Evolutionary conservation across 2,113 vertebrate species (phyloP), one percentile per base, ranked within the genome.

Genomic region (Tetrao urogallus): DNA sequence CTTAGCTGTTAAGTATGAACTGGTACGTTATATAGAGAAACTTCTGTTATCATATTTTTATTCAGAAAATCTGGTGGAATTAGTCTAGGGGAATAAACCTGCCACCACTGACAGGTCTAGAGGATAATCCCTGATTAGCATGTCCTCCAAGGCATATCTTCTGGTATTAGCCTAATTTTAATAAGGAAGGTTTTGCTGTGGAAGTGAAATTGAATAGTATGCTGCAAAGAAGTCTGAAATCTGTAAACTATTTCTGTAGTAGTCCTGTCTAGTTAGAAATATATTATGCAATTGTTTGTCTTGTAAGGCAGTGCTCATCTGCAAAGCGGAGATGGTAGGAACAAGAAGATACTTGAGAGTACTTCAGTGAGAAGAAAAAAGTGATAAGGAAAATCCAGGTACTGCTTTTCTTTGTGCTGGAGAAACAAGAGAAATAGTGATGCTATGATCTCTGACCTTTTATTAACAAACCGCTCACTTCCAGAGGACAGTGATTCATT

Each of bases 401-500:
- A 19, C 36, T 61, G 57, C 77, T 90, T 48, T 82, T 92, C 67
- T 89, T 72, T 82, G 65, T 93, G 63, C 66, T 86, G 58, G 61
- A 90, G 86, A 52, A 87, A 84, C 40, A 71, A 74, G 65, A 80
- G 76, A 82, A 89, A 87, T 87, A 66, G 88, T 20, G 69, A 81
- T 83, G 82, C 72, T 89, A 5, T 96, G 95, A 85, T 93, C 95
- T 80, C 82, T 91, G 84, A 87, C 90, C 97, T 96, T 96, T 95
- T 77, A 75, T 96, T 81, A 96, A 91, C 66, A 79, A 60, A 63
- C 7, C 19, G n/a, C 86, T 73, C 81, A 75, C 82, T 94, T 94
- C 45, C 85, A 93, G 94, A 94, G 92, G 92, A 97, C 90, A 94
- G 86, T 88, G 93, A 83, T 95, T 90, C 93, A 93, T 93, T 86